Evolutionary conservation across 2,797 vertebrate genomes (phyloP).

Genomic region (Eulemur mongoz): DNA sequence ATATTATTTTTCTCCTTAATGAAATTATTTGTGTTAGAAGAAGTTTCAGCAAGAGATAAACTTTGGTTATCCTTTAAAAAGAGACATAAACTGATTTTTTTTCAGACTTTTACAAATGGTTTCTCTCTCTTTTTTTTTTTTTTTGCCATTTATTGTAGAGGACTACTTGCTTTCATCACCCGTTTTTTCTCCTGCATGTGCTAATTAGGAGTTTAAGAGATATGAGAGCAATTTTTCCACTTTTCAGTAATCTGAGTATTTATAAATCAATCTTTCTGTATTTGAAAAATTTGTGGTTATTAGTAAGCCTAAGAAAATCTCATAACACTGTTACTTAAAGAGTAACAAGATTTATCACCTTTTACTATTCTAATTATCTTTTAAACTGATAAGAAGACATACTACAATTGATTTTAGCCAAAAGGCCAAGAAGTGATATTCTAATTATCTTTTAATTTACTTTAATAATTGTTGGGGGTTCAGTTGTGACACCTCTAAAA

Average conservation of each 20-base stretch:
- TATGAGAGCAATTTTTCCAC: conserved; percentile 77
- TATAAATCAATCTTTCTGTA: conserved; percentile 78
- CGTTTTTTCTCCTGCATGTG: conserved; percentile 74
- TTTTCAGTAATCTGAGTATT: conserved; percentile 77
- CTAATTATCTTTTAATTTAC: conserved; percentile 80
- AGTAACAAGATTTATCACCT: conserved; percentile 79
- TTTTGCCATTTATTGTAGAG: conserved; percentile 74
- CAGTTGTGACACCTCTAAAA: background rate
- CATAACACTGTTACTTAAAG: conserved; percentile 77
- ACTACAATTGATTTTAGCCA: background rate
- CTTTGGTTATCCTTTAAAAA: conserved; percentile 75
- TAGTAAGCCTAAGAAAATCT: conserved; percentile 69
- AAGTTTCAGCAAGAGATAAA: conserved; percentile 73
- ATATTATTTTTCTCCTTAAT: conserved; percentile 46
- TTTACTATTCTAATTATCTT: conserved; percentile 79
- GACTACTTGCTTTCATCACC: conserved; percentile 59
- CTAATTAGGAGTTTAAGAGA: conserved; percentile 76
- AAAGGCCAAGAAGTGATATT: conserved; percentile 48
- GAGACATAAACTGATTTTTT: conserved; percentile 75
- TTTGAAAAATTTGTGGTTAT: conserved; percentile 78
- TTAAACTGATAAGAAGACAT: conserved; percentile 42
- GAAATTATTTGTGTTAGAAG: conserved; percentile 62
- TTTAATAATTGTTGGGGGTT: conserved; percentile 60
- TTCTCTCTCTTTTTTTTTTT: conserved; percentile 77
- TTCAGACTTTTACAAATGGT: conserved; percentile 75